Base-by-base conservation (phyloP, 1,140 invertebrate genomes). In the Tetragonula clypearis region DNA sequence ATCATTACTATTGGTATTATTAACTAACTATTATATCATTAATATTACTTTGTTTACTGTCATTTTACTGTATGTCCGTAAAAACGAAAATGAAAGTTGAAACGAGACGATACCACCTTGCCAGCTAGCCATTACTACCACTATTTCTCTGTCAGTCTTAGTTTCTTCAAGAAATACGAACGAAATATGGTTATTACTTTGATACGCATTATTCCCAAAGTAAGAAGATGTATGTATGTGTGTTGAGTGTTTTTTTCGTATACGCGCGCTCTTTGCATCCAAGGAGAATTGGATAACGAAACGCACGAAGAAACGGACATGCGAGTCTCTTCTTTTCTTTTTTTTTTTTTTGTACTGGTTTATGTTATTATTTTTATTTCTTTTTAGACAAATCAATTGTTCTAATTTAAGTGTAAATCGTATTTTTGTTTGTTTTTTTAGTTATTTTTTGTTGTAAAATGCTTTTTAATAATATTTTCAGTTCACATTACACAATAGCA, bases 401-500 rank as follows among this genome's bases (percentile, higher is more conserved):
- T 95, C 94, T 95, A 95, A 95, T 95, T 95, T 95, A 95, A 95
- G 92, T 95, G 94, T 95, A 94, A 94, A 95, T 95, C 93, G 93
- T 94, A 95, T 94, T 95, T 95, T 95, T 94, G 93, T 95, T 94
- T 95, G 93, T 95, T 95, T 94, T 94, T 95, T 94, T 94, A 93
- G 93, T 94, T 94, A 94, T 95, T 95, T 94, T 95, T 95, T 95
- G 94, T 95, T 95, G 94, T 95, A 95, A 94, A 94, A 95, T 95
- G 94, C 94, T 95, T 95, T 95, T 95, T 94, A 95, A 95, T 95
- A 95, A 95, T 95, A 95, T 95, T 95, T 95, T 95, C 94, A 95
- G 94, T 95, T 95, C 94, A 94, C 91, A 95, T 94, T 94, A 95
- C 87, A 92, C 78, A 41, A 87, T 62, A 78, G 49, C 92, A 82